These are phyloP conservation scores for Falcunculus frontatus DNA, from an alignment of 2,113 vertebrate genomes.

Conservation along the genomic window DNA sequence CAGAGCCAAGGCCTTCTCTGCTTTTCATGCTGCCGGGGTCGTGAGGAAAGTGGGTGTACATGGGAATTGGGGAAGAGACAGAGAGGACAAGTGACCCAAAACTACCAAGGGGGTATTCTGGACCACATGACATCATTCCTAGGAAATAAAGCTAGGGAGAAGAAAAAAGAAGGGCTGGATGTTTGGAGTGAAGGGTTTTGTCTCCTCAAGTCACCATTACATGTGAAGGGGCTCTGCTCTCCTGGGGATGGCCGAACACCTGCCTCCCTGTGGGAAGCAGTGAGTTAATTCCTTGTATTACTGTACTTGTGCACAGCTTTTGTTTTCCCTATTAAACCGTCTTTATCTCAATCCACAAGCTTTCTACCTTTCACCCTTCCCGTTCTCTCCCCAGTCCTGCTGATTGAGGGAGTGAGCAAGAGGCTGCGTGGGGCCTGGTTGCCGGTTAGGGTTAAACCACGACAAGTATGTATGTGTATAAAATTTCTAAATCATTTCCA, in stretches of 20 bases:
- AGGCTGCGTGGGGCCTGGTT: accelerated
- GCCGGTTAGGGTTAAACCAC: not conserved
- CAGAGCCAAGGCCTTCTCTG: not conserved
- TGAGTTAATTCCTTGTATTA: not conserved
- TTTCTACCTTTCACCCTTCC: not conserved
- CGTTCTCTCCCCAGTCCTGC: not conserved
- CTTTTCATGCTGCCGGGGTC: accelerated
- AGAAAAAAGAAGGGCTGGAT: not conserved
- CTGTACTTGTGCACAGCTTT: not conserved
- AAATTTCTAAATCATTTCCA: not conserved
- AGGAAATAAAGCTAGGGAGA: not conserved
- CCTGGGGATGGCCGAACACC: not conserved
- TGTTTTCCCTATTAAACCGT: not conserved
- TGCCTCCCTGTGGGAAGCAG: not conserved
- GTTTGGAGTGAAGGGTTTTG: not conserved
- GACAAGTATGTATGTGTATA: not conserved
- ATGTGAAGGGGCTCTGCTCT: accelerated
- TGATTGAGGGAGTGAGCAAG: not conserved
- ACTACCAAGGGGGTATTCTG: not conserved
- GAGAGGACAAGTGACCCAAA: not conserved
- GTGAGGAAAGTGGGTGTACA: not conserved
- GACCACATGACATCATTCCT: not conserved
- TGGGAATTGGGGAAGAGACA: not conserved
- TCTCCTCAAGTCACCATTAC: not conserved
- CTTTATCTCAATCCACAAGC: not conserved